These are phyloP conservation scores for Penaeus vannamei DNA, from an alignment of 1,140 invertebrate genomes.

Conservation along the genomic window DNA sequence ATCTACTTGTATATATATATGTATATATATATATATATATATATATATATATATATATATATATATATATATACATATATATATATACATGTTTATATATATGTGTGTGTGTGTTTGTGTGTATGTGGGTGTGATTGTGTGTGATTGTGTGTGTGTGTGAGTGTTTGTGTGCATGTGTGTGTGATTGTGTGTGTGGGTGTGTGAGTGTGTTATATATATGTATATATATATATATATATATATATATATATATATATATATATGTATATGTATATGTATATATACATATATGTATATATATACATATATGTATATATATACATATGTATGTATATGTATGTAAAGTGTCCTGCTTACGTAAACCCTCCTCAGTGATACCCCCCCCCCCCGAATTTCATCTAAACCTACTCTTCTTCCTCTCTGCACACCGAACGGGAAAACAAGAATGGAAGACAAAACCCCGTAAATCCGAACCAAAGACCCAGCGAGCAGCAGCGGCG, in stretches of 20 bases:
- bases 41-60: too few species aligned
- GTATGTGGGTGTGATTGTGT: too few species aligned
- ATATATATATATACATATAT: too few species aligned
- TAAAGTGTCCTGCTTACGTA: background rate
- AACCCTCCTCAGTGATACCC: too few species aligned
- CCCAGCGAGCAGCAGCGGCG: too few species aligned
- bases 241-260: slow-evolving; percentile 44
- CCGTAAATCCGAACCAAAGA: background rate
- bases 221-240: slow-evolving; percentile 38
- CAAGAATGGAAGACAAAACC: background rate
- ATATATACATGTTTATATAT: too few species aligned
- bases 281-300: background rate
- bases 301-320: background rate
- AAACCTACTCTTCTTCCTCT: background rate
- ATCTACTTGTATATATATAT: too few species aligned
- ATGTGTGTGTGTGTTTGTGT: too few species aligned
- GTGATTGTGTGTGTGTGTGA: too few species aligned
- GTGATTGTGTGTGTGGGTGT: too few species aligned
- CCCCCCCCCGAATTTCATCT: background rate
- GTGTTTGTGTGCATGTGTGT: too few species aligned
- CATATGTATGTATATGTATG: background rate
- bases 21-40: too few species aligned
- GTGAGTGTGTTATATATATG: background rate
- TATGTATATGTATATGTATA: slow-evolving; percentile 32
- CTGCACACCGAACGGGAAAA: background rate